Base-by-base conservation (phyloP, 2,113 vertebrate genomes). In the Bufo bufo region DNA sequence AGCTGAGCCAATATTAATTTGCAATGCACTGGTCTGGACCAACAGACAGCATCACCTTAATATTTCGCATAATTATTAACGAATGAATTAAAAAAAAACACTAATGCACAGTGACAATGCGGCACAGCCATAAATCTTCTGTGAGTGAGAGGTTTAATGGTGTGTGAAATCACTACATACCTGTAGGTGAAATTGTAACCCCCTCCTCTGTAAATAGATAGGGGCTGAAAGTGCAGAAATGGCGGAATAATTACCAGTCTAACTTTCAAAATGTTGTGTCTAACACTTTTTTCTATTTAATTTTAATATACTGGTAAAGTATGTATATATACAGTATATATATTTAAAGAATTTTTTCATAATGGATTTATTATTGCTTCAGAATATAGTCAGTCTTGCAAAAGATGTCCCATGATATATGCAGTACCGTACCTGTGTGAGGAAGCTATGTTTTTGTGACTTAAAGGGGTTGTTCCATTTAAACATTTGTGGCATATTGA, bases 1-100 rank as follows among this genome's bases (percentile, higher is more conserved):
- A 83, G 33, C 52, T 20, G 20, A 66, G 47, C 23, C 58, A 14
- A 49, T 52, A 20, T 23, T 83, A 66, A 66, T 33, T 83, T n/a
- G 61, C 47, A 83, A 69, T 52, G 43, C 47, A 33, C 20, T 83
- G 81, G 81, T 83, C 45, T 66, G 81, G 81, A 83, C 61, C 17
- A n/a, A 50, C 52, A 47, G 81, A 52, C 81, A 66, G 52, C 52
- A 23, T 66, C 47, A 69, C 81, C 81, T 82, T 83, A 83, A 83
- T 83, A 83, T 83, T 83, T 69, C 6, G 45, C 81, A 69, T 83
- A 83, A 83, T 83, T 83, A 69, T 66, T 83, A 83, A 83, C 61
- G 79, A 81, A 17, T 81, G 79, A 61, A 81, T 81, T 81, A 33
- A 63, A 81, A 63, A 81, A 81, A 81, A 13, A 23, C 16, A 11